Evolutionary conservation across 2,113 vertebrate species (phyloP).

Genomic region (Xenopus borealis): DNA sequence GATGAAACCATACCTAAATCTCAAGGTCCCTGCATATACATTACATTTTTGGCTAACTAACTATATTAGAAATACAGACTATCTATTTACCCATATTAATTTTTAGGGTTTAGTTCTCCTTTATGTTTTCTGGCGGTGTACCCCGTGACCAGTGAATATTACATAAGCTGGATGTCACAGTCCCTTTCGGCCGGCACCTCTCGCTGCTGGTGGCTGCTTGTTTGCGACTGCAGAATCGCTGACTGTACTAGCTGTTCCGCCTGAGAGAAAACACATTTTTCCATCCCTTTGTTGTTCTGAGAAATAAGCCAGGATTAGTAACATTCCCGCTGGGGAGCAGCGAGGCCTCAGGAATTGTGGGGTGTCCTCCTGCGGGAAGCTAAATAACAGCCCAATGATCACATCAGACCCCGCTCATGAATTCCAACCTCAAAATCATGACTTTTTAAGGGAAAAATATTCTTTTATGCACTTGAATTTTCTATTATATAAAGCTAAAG

Average conservation of each 20-base stretch:
- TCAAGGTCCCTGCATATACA: too few relatives aligned
- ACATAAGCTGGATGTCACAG: not conserved
- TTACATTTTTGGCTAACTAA: too few relatives aligned
- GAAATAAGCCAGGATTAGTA: conserved; percentile 31
- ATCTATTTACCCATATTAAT: too few relatives aligned
- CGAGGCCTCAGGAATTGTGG: not conserved
- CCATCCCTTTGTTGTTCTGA: conserved; percentile 14
- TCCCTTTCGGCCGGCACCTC: not conserved
- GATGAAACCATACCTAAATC: too few relatives aligned
- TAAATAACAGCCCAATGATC: conserved; percentile 19
- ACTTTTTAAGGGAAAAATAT: conserved; percentile 33
- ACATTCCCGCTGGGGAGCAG: conserved; percentile 18
- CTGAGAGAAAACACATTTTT: conserved; percentile 6
- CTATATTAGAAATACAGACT: too few relatives aligned
- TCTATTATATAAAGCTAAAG: conserved; percentile 28
- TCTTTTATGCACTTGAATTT: not conserved
- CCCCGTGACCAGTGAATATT: not conserved
- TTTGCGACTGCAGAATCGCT: not conserved
- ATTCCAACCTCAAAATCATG: conserved; percentile 24
- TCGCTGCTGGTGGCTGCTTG: not conserved
- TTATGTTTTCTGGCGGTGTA: too few relatives aligned
- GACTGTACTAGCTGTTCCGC: conserved; percentile 9
- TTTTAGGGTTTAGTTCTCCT: too few relatives aligned
- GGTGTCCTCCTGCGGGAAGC: conserved; percentile 3
- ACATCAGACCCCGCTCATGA: conserved; percentile 1